phyloP scores from a whole-genome alignment of 2,113 vertebrate species.

The Deroptyus accipitrinus region DNA sequence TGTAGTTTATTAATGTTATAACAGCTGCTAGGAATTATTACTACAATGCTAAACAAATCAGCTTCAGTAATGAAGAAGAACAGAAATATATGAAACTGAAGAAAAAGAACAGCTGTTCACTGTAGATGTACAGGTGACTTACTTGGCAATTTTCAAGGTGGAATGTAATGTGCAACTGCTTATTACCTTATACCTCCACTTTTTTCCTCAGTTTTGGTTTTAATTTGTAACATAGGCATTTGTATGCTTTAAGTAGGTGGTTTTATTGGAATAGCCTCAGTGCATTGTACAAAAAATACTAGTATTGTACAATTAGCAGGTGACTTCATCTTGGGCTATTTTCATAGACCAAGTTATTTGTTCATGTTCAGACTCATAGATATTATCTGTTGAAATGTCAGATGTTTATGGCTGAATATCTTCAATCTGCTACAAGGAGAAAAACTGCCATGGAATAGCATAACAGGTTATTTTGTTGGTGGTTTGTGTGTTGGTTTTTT shows the following conservation, averaged over 20 bases:
- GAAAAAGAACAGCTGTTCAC: background rate
- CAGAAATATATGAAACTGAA: background rate
- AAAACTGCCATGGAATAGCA: background rate
- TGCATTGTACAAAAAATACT: background rate
- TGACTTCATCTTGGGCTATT: background rate
- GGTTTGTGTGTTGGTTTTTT: background rate
- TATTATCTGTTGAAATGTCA: background rate
- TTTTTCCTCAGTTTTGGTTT: background rate
- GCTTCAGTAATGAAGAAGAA: background rate
- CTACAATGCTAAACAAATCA: slow-evolving; percentile 20
- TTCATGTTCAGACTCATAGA: background rate
- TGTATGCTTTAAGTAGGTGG: background rate
- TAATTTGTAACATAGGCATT: background rate
- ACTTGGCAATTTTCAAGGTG: background rate
- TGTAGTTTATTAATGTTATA: background rate
- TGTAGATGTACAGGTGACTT: background rate
- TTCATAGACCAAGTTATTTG: background rate
- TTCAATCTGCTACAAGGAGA: background rate
- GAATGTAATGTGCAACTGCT: background rate
- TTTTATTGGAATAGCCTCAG: background rate
- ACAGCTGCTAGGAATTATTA: slow-evolving; percentile 30
- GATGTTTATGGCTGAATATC: background rate
- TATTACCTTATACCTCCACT: background rate
- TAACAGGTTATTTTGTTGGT: background rate
- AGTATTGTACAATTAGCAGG: background rate